phyloP scores from a whole-genome alignment of 2,888 invertebrate species.

The Sminthurinus aureus region DNA sequence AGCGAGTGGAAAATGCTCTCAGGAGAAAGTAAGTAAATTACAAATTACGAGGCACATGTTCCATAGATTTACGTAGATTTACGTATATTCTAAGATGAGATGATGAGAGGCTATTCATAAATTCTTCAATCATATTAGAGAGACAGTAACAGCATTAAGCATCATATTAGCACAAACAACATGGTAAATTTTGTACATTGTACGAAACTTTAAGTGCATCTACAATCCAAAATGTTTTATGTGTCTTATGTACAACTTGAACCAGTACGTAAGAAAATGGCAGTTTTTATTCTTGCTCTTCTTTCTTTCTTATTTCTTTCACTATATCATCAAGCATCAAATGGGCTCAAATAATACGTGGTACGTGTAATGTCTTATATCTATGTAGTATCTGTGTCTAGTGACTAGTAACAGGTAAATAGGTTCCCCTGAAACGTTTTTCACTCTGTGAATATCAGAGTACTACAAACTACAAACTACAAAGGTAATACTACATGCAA shows the following conservation, averaged over 20 bases:
- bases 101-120: constrained; percentile 8
- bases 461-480: no score
- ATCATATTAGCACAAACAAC: background rate
- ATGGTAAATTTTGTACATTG: no score
- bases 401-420: background rate
- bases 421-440: no score
- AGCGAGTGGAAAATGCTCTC: constrained; percentile 4
- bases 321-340: background rate
- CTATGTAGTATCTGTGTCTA: no score
- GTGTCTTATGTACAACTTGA: background rate
- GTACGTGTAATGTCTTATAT: background rate
- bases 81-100: background rate
- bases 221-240: background rate
- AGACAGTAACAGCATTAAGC: background rate
- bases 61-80: no score
- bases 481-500: no score
- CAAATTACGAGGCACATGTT: background rate
- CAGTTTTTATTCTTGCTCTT: background rate
- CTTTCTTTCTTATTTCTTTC: background rate
- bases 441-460: no score
- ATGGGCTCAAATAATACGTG: background rate
- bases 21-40: constrained; percentile 6
- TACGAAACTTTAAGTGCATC: background rate
- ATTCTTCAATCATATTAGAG: constrained; percentile 15
- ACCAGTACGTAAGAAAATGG: background rate